These are phyloP conservation scores for Himantopus leucocephalus DNA, from an alignment of 2,113 vertebrate genomes.

Conservation along the genomic window DNA sequence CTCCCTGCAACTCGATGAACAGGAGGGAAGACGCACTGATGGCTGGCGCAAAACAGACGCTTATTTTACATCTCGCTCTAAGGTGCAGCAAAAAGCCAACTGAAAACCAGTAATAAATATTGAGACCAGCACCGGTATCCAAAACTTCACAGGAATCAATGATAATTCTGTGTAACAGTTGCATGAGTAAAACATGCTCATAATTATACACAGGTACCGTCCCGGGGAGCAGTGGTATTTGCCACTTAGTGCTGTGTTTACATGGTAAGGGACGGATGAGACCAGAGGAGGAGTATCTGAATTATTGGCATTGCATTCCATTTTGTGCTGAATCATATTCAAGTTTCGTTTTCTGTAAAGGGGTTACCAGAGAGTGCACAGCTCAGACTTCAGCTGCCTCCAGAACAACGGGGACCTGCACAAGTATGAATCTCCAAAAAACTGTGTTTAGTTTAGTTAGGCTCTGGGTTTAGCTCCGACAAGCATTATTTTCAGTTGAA, in stretches of 20 bases:
- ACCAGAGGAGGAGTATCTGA: conserved; percentile 74
- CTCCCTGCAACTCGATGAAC: conserved; percentile 46
- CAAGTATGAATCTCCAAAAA: conserved; percentile 44
- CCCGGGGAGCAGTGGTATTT: conserved; percentile 57
- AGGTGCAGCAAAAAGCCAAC: conserved; percentile 66
- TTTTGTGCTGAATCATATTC: conserved; percentile 80
- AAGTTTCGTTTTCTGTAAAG: conserved; percentile 79
- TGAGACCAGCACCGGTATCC: conserved; percentile 49
- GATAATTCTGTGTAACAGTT: conserved; percentile 55
- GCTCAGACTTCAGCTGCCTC: conserved; percentile 71
- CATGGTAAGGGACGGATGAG: conserved; percentile 69
- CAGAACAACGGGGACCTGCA: conserved; percentile 55
- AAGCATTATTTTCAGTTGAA: conserved; percentile 51
- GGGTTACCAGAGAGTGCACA: conserved; percentile 69
- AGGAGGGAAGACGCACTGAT: conserved; percentile 56
- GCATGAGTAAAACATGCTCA: conserved; percentile 56
- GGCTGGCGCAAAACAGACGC: conserved; percentile 61
- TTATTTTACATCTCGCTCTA: conserved; percentile 63
- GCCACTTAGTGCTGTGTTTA: conserved; percentile 71
- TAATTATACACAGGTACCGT: conserved; percentile 69
- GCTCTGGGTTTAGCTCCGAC: conserved; percentile 48
- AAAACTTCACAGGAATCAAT: conserved; percentile 69
- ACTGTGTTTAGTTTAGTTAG: conserved; percentile 3
- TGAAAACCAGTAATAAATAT: conserved; percentile 65
- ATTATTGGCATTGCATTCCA: conserved; percentile 71